Conservation (phyloP, 2,113 vertebrate species). For the Micromys minutus region DNA sequence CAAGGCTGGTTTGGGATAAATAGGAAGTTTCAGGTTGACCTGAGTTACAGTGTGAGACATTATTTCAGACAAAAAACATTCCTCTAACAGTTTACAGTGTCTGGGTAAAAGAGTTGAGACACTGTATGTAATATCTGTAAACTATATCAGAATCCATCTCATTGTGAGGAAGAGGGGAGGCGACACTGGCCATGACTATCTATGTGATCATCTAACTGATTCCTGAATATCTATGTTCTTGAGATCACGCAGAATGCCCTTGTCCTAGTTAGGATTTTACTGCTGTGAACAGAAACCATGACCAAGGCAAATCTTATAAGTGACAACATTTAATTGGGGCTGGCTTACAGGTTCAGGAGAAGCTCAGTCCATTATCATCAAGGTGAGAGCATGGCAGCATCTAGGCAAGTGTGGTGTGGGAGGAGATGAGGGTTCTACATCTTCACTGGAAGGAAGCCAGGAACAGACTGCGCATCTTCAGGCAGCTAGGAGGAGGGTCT, state of each 20-base stretch:
- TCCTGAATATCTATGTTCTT: neutral
- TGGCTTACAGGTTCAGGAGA: too few species aligned
- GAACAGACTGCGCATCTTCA: too few species aligned
- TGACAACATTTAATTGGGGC: too few species aligned
- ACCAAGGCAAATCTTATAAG: too few species aligned
- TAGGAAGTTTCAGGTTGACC: neutral
- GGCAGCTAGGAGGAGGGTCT: too few species aligned
- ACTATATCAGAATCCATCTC: neutral
- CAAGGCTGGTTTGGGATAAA: neutral
- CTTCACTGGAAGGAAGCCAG: too few species aligned
- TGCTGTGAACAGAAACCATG: too few species aligned
- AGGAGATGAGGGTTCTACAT: too few species aligned
- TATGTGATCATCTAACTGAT: neutral
- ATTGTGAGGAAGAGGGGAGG: neutral
- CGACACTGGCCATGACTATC: neutral
- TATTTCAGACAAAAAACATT: neutral
- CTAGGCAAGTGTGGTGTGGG: too few species aligned
- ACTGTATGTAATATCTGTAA: neutral
- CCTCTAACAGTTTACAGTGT: neutral
- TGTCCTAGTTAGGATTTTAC: too few species aligned
- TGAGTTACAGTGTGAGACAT: neutral
- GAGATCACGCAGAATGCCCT: neutral
- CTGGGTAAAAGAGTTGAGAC: neutral
- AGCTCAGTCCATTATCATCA: too few species aligned
- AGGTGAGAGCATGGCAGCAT: too few species aligned